These are phyloP conservation scores for Philereme vetulata DNA, from an alignment of 2,888 invertebrate species.

Conservation along the genomic window DNA sequence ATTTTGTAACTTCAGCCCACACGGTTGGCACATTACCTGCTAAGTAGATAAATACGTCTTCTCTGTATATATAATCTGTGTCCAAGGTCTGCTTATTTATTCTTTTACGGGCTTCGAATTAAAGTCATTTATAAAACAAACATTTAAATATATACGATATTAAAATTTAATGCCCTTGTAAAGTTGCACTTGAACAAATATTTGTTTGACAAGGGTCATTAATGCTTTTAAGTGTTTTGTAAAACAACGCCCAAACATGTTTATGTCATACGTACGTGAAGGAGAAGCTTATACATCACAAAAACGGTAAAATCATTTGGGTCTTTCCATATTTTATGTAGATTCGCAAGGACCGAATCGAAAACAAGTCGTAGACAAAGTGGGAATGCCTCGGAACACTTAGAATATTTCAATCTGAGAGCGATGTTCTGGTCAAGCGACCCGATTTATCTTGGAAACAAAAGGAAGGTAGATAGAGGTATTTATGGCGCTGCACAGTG, in stretches of 20 bases:
- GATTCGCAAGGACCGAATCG: constrained; percentile 33
- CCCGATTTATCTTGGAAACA: constrained; percentile 72
- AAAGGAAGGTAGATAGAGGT: constrained; percentile 73
- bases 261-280: constrained; percentile 18
- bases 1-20: constrained; percentile 34
- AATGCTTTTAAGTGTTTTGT: constrained; percentile 59
- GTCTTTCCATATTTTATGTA: constrained; percentile 29
- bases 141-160: constrained; percentile 41
- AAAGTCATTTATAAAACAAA: constrained; percentile 23
- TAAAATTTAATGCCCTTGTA: constrained; percentile 46
- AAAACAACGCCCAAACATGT: constrained; percentile 48
- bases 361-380: constrained; percentile 52
- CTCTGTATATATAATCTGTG: too few relatives aligned
- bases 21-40: constrained; percentile 1
- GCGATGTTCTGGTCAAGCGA: constrained; percentile 67
- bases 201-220: constrained; percentile 59
- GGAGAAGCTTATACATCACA: not conserved
- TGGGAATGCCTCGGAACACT: constrained; percentile 50
- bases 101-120: constrained; percentile 15
- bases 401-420: constrained; percentile 61
- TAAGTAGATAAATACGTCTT: constrained; percentile 16
- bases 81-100: constrained; percentile 8
- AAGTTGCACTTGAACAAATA: constrained; percentile 53
- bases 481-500: constrained; percentile 75
- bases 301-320: not conserved